phyloP scores from a whole-genome alignment of 2,888 invertebrate genomes.

The Scaptomyza cyrtandrae region DNA sequence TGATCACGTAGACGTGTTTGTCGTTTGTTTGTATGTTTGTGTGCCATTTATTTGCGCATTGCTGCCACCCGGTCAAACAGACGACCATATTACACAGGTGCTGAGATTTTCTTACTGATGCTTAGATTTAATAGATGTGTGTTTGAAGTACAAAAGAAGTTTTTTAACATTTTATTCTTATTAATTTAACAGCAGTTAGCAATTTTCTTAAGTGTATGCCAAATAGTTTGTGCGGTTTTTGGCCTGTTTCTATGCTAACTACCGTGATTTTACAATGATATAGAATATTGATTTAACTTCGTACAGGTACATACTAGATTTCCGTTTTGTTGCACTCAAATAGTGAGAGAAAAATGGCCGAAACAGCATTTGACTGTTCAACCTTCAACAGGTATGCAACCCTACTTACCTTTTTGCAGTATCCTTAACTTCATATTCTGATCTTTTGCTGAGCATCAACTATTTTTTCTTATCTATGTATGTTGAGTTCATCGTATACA shows the following conservation, averaged over 20 bases:
- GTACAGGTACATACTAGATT: neutral
- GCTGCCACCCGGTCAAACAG: slow-evolving; percentile 40
- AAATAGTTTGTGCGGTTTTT: neutral
- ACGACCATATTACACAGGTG: slow-evolving; percentile 35
- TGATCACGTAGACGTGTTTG: slow-evolving; percentile 62
- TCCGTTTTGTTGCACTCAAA: neutral
- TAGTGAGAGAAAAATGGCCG: neutral
- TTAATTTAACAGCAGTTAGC: neutral
- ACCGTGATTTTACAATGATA: neutral
- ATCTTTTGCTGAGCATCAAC: neutral
- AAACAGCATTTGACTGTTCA: neutral
- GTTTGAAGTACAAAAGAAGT: neutral
- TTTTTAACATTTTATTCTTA: neutral
- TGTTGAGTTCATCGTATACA: neutral
- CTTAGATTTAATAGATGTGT: neutral
- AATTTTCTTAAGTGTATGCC: neutral
- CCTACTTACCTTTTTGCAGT: neutral
- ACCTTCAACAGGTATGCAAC: slow-evolving; percentile 15
- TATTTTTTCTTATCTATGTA: neutral
- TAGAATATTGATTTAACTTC: slow-evolving; percentile 15
- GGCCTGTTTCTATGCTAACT: slow-evolving; percentile 3
- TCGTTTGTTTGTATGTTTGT: slow-evolving; percentile 18
- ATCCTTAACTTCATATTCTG: neutral
- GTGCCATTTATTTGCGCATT: slow-evolving; percentile 52
- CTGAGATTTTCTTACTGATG: slow-evolving; percentile 29